Conservation (phyloP, 2,113 vertebrate species). For the Embiotoca jacksoni region DNA sequence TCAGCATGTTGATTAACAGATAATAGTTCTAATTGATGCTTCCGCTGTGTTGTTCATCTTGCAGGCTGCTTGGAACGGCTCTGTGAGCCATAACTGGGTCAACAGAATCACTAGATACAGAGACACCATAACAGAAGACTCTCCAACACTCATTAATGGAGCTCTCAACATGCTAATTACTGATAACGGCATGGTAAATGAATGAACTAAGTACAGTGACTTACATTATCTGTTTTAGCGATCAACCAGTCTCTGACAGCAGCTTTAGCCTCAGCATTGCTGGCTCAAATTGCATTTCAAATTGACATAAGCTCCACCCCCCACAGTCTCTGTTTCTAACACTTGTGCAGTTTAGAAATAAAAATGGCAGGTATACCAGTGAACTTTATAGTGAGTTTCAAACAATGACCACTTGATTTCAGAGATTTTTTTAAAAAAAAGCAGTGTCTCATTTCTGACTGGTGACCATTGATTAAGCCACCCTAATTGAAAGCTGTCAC, state of each 20-base stretch:
- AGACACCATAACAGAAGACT: conserved; percentile 85
- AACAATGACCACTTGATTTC: neutral
- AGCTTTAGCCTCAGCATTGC: neutral
- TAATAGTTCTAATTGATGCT: conserved; percentile 27
- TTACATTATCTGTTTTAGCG: neutral
- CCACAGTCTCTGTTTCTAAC: no score
- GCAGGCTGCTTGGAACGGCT: conserved; percentile 90
- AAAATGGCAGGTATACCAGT: no score
- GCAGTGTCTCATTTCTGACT: neutral
- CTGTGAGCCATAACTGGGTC: conserved; percentile 88
- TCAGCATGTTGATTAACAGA: neutral
- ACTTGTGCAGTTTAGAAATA: no score
- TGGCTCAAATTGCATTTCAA: neutral
- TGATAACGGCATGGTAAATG: conserved; percentile 84
- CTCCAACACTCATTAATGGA: conserved; percentile 85
- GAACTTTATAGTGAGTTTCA: neutral
- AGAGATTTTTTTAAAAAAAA: no score
- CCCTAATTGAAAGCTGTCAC: neutral
- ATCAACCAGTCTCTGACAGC: neutral
- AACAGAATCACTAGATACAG: conserved; percentile 87
- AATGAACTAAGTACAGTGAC: neutral
- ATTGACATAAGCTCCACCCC: neutral
- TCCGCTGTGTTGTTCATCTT: conserved; percentile 31
- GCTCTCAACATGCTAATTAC: conserved; percentile 85
- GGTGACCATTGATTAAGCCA: neutral